Evolutionary conservation across 2,113 vertebrate genomes (phyloP).

Genomic region (Antechinus flavipes): DNA sequence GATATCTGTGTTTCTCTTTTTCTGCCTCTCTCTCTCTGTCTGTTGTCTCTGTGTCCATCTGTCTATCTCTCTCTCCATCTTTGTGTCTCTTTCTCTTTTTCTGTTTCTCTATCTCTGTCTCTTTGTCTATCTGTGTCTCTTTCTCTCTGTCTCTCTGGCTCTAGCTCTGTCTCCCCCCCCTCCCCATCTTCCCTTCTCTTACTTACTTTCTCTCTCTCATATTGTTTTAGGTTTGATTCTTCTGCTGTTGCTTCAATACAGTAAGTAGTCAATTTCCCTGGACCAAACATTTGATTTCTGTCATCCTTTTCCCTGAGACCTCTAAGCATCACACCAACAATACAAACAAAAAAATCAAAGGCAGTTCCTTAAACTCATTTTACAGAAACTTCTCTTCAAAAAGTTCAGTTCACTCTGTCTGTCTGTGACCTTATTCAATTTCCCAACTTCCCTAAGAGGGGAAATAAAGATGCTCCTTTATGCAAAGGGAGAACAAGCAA

Average conservation of each 20-base stretch:
- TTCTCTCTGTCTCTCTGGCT: too few species aligned
- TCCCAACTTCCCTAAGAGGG: rapidly evolving
- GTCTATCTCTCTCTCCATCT: not conserved
- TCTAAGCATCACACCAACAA: not conserved
- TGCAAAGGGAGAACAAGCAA: not conserved
- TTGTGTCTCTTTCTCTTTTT: too few species aligned
- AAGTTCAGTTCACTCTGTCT: not conserved
- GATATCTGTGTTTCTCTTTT: too few species aligned
- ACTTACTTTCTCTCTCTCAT: constrained; percentile 10
- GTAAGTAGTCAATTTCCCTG: constrained; percentile 46
- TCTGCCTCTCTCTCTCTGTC: too few species aligned
- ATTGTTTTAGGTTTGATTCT: constrained; percentile 57
- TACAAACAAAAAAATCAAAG: rapidly evolving
- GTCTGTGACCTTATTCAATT: not conserved
- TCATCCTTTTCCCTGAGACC: not conserved
- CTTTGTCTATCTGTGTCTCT: too few species aligned
- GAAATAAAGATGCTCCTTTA: not conserved
- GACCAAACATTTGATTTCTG: not conserved
- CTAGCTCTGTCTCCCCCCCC: not conserved
- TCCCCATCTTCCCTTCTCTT: rapidly evolving
- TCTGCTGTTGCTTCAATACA: constrained; percentile 58
- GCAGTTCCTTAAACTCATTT: not conserved
- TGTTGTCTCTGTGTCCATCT: too few species aligned
- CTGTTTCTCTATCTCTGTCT: not conserved
- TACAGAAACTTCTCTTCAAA: not conserved